Evolutionary conservation across 1,140 invertebrate species (phyloP), one percentile per base, ranked within the genome.

Genomic region (Hylaeus volcanicus): DNA sequence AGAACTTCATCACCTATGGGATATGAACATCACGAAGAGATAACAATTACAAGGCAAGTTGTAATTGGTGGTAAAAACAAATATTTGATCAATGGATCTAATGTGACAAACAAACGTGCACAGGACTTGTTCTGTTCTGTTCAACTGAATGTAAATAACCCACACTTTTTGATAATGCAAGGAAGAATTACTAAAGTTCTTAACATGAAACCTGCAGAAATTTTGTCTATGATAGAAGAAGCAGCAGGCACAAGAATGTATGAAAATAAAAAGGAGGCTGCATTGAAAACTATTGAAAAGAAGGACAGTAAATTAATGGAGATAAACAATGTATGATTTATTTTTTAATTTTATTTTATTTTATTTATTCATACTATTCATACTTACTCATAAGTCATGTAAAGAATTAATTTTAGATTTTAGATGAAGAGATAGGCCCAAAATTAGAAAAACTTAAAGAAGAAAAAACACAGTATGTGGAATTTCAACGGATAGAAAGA

Each of bases 101-200:
- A 96, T 92, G 98, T 98, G 0, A 95, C 96, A 84, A 98, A 98
- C 91, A 98, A 97, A 89, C 94, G 97, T 87, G 97, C 99, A 0
- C 96, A 96, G 74, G 99, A 99, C 93, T 94, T 99, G 85, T 99
- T 99, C 92, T 97, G 97, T 87, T 99, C 98, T 0, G 96, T 99
- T 8, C 98, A 99, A 89, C 93, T 99, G 2, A 99, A 99, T 93
- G 98, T 99, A 0, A 99, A 99, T 93, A 99, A 99, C 94, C 99
- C 99, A 4, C 99, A 99, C 92, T 99, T 99, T 92, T 95, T 99
- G 5, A 99, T 99, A 86, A 99, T 99, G 99, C 99, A 99, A 95
- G 99, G 99, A 9, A 95, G 98, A 88, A 99, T 99, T 73, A 99
- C 99, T 1, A 99, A 99, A 95, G 99, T 99, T 1, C 94, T 99